Evolutionary conservation across 1,140 invertebrate species (phyloP), one percentile per base, ranked within the genome.

Genomic region (Apis cerana): DNA sequence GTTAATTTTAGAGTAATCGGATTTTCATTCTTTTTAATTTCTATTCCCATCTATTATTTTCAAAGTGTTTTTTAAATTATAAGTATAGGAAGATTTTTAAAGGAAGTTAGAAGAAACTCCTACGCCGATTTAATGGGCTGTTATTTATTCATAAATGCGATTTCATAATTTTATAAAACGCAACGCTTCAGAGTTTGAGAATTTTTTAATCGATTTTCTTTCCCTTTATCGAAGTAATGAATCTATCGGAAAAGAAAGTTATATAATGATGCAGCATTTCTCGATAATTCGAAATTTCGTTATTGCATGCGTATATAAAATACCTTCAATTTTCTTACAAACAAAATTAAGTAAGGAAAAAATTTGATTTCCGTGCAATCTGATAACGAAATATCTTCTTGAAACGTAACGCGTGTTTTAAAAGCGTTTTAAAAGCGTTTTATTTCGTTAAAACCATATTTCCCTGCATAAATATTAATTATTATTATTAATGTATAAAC

Each of bases 151-250:
- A 33, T 43, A 43, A 43, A 43, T 43, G 33, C 4, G 33, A 43
- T 43, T 27, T 43, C 5, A 7, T 65, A 33, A 65, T 65, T 33
- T 65, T 27, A 33, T 65, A 43, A 65, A 65, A 27, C 17, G 27
- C 27, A 65, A 33, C 27, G 4, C 13, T 15, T 7, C 15, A 33
- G 13, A 13, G 62, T 33, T 33, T 33, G 62, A 15, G 15, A 65
- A 65, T 43, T 65, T 65, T 65, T 19, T 65, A 65, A 33, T 65
- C 33, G 13, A 65, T 33, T 65, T 65, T 65, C 62, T 65, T 65
- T 65, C 27, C 56, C 5, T 56, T 56, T 56, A 33, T 65, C 33
- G 19, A 65, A 65, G 23, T 65, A 65, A 65, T 65, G 27, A 12
- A 33, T 65, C 15, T 9, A 43, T 11, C 5, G 13, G 17, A 12